Evolutionary conservation across 2,797 vertebrate species (phyloP).

Genomic region (Thaleichthys pacificus): DNA sequence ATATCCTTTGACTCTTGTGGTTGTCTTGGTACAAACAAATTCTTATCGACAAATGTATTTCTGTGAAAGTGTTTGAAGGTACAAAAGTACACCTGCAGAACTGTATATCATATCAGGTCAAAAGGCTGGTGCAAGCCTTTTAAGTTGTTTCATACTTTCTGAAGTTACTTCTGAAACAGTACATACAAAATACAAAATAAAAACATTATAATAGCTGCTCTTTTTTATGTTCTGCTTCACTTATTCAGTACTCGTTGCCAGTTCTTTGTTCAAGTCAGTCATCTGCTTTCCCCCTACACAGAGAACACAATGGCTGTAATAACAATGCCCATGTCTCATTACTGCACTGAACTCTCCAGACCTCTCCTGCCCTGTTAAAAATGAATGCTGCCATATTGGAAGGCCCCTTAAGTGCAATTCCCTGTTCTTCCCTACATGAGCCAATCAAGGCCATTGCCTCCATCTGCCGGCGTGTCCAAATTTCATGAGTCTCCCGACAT

Average conservation of each 20-base stretch:
- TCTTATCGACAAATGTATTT: neutral
- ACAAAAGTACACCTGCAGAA: neutral
- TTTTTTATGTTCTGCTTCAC: too few species aligned
- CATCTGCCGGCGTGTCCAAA: conserved; percentile 47
- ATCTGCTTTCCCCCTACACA: neutral
- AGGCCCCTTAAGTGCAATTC: conserved; percentile 45
- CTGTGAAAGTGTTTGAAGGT: neutral
- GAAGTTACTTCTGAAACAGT: too few species aligned
- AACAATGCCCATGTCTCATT: neutral
- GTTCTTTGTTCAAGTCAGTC: neutral
- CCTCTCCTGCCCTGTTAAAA: conserved; percentile 20
- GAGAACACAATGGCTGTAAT: neutral
- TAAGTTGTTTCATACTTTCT: too few species aligned
- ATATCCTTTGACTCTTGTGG: neutral
- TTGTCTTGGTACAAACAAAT: neutral
- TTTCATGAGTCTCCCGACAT: conserved; percentile 52
- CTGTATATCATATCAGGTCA: neutral
- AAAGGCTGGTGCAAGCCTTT: too few species aligned
- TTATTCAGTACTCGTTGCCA: neutral
- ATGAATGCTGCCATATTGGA: conserved; percentile 12
- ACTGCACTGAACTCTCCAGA: conserved; percentile 20
- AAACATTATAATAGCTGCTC: too few species aligned
- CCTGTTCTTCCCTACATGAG: conserved; percentile 34
- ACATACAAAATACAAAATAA: too few species aligned
- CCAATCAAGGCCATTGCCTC: conserved; percentile 34